Conservation (phyloP, 2,888 invertebrate species). For the Himalopsyche anomala region DNA sequence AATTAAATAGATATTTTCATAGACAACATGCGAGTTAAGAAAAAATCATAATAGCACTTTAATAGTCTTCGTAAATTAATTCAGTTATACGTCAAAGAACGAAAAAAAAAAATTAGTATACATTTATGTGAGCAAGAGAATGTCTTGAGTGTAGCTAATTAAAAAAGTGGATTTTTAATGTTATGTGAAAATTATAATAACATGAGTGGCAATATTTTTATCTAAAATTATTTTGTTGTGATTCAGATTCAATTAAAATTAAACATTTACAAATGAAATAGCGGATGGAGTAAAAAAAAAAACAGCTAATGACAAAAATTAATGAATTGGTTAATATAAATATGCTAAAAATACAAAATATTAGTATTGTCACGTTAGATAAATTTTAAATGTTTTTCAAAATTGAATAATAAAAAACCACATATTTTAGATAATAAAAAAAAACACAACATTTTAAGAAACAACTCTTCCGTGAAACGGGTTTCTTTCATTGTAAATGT, state of each 20-base stretch:
- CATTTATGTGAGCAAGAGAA: slow-evolving; percentile 1
- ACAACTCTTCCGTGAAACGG: no score
- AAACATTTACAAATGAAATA: neutral
- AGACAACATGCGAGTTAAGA: no score
- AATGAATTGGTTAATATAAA: neutral
- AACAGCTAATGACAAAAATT: neutral
- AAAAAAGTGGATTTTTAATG: neutral
- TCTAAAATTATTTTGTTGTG: neutral
- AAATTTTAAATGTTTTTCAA: neutral
- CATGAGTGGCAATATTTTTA: slow-evolving; percentile 29
- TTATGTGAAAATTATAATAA: neutral
- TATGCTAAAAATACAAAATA: neutral
- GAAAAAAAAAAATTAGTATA: slow-evolving; percentile 13
- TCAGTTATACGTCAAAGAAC: slow-evolving; percentile 1
- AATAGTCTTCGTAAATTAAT: slow-evolving; percentile 31
- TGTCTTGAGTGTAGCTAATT: slow-evolving; percentile 5
- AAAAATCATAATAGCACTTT: slow-evolving; percentile 9
- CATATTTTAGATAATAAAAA: no score
- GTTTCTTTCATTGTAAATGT: no score
- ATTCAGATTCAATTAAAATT: slow-evolving; percentile 27
- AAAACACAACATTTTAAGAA: no score
- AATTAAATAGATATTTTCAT: slow-evolving; percentile 5
- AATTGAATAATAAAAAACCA: neutral
- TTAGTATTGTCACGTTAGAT: neutral
- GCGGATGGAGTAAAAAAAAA: neutral